Base-by-base conservation (phyloP, 2,113 vertebrate genomes). In the Archocentrus centrarchus region DNA sequence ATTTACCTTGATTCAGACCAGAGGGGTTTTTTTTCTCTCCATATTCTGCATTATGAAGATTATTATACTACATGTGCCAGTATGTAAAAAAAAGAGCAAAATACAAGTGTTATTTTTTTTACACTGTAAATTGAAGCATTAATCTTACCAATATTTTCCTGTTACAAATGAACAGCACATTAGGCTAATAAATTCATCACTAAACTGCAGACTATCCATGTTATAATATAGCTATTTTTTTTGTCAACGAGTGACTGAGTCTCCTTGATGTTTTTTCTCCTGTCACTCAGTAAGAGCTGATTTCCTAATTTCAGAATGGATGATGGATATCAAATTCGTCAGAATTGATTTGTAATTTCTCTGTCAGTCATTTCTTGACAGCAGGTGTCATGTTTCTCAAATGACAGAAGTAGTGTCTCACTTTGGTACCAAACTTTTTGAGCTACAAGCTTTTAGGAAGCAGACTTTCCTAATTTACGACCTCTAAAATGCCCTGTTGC, bases 331-430 rank as follows among this genome's bases (percentile, higher is more conserved):
- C 63, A 83, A 86, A 87, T 85, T 81, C 37, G 66, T 68, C 53
- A 3, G 15, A 86, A 75, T 60, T 2, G 63, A 80, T 68, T 90
- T 60, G 17, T 14, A 22, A 50, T 82, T 85, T 79, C 35, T 27
- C 80, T 63, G 82, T 86, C 89, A 90, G 55, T 92, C 82, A 87
- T 5, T 79, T 37, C 59, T 35, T 14, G 41, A 81, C 68, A 79
- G 77, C 44, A 80, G 66, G 57, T 79, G 79, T 76, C 89, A 79
- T 61, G 37, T 77, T 80, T 79, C 37, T 55, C 6, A 79, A 86
- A 83, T 18, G 82, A 73, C 7, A 81, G 6, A 32, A 39, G 15
- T 30, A 6, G 27, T 9, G 4, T 80, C 62, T 86, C 47, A 66
- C 62, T 79, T 55, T 20, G n/a, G 62, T 61, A 32, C 30, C 66